phyloP scores from a whole-genome alignment of 2,888 invertebrate genomes.

The Beris morrisii region DNA sequence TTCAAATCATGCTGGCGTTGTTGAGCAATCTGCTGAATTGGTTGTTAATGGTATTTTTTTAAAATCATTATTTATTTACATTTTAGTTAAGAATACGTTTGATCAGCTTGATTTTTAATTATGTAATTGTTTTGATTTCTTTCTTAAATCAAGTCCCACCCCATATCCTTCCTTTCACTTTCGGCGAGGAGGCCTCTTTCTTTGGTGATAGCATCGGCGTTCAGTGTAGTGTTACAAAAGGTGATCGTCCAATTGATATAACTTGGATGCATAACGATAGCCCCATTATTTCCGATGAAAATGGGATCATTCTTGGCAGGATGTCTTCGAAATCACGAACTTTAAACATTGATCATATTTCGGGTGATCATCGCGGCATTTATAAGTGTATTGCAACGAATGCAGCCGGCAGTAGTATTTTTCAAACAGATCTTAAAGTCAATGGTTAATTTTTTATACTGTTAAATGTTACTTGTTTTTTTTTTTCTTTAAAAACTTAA shows the following conservation, averaged over 20 bases:
- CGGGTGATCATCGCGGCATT: slow-evolving; percentile 64
- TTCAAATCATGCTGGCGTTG: slow-evolving; percentile 67
- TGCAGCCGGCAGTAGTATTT: slow-evolving; percentile 58
- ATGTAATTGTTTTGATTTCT: slow-evolving; percentile 43
- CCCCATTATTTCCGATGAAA: slow-evolving; percentile 49
- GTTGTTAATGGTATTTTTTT: slow-evolving; percentile 66
- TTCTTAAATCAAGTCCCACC: slow-evolving; percentile 60
- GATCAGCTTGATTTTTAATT: slow-evolving; percentile 51
- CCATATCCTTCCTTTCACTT: slow-evolving; percentile 71
- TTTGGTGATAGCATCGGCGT: slow-evolving; percentile 71
- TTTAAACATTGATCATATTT: slow-evolving; percentile 64
- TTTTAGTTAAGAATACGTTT: neutral
- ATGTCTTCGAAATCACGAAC: slow-evolving; percentile 59
- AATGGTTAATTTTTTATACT: slow-evolving; percentile 47
- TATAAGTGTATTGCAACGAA: slow-evolving; percentile 68
- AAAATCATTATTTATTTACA: neutral
- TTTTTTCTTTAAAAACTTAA: neutral
- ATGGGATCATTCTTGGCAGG: slow-evolving; percentile 52
- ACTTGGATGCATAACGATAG: slow-evolving; percentile 62
- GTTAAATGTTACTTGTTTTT: neutral
- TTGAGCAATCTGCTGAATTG: slow-evolving; percentile 67
- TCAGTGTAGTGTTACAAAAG: slow-evolving; percentile 63
- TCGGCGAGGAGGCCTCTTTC: slow-evolving; percentile 71
- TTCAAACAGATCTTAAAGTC: slow-evolving; percentile 55
- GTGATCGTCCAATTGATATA: slow-evolving; percentile 67